phyloP scores from a whole-genome alignment of 2,888 invertebrate species.

The Notodonta dromedarius region DNA sequence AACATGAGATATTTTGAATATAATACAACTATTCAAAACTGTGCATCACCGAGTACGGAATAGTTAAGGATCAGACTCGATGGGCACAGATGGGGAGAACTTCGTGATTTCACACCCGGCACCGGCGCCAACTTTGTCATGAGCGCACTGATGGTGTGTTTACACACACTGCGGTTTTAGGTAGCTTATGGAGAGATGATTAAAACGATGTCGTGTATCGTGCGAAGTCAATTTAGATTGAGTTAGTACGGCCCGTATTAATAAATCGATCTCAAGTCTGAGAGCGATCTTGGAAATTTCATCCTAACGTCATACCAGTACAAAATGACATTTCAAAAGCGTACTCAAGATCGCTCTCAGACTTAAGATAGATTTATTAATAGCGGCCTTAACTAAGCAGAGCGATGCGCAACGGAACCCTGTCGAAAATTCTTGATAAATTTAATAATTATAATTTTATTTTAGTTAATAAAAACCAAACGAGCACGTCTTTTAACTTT shows the following conservation, averaged over 20 bases:
- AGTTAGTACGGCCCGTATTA: too few species aligned
- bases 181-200: neutral
- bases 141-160: conserved; percentile 29
- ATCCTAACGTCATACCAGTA: too few species aligned
- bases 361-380: too few species aligned
- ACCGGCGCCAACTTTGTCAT: conserved; percentile 42
- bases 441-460: too few species aligned
- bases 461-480: too few species aligned
- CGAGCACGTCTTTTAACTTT: neutral
- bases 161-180: conserved; percentile 26
- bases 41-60: conserved; percentile 27
- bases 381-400: too few species aligned
- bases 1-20: conserved; percentile 10
- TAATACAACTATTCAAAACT: conserved; percentile 38
- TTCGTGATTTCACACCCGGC: conserved; percentile 50
- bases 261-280: too few species aligned
- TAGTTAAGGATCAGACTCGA: conserved; percentile 51
- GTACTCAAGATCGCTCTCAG: too few species aligned
- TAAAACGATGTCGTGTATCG: conserved; percentile 7
- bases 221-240: conserved; percentile 24
- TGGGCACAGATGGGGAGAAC: conserved; percentile 50
- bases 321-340: too few species aligned
- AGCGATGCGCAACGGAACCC: too few species aligned
- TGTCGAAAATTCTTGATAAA: too few species aligned
- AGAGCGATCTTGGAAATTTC: too few species aligned